Conservation (phyloP, 2,113 vertebrate genomes). For the Clinocottus analis region DNA sequence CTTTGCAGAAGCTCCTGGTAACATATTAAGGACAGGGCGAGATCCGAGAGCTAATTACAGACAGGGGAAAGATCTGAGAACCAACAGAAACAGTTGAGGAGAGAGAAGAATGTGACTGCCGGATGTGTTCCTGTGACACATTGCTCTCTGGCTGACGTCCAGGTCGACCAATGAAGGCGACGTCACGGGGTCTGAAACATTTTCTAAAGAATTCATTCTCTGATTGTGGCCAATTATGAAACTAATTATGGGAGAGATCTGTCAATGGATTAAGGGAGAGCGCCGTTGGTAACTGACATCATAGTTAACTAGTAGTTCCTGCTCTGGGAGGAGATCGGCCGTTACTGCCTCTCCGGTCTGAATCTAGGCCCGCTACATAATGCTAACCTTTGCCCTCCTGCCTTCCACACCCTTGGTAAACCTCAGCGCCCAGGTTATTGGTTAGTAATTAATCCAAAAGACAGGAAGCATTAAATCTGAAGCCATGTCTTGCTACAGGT, state of each 20-base stretch:
- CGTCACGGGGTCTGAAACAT: conserved; percentile 8
- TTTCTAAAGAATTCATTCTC: conserved; percentile 17
- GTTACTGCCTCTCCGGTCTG: conserved; percentile 26
- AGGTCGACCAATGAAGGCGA: conserved; percentile 21
- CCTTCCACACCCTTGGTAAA: conserved; percentile 74
- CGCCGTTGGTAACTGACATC: background rate
- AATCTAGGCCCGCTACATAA: conserved; percentile 36
- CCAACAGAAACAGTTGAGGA: conserved; percentile 31
- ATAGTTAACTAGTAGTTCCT: conserved; percentile 6
- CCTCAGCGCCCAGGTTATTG: conserved; percentile 53
- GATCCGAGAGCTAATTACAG: conserved; percentile 72
- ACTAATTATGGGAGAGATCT: conserved; percentile 2
- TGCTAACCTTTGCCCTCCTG: conserved; percentile 67
- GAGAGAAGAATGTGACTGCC: conserved; percentile 39
- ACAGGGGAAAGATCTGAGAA: conserved; percentile 31
- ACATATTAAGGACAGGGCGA: conserved; percentile 75
- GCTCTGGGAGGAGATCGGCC: conserved; percentile 8
- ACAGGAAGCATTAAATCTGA: conserved; percentile 62
- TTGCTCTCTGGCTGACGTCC: conserved; percentile 18
- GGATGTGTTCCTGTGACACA: conserved; percentile 54
- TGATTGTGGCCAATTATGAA: conserved; percentile 9
- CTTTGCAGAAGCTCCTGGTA: conserved; percentile 74
- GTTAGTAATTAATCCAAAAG: conserved; percentile 70
- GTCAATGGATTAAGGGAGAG: background rate
- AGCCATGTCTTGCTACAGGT: background rate